phyloP scores from a whole-genome alignment of 2,797 vertebrate species.

The Centroberyx gerrardi region DNA sequence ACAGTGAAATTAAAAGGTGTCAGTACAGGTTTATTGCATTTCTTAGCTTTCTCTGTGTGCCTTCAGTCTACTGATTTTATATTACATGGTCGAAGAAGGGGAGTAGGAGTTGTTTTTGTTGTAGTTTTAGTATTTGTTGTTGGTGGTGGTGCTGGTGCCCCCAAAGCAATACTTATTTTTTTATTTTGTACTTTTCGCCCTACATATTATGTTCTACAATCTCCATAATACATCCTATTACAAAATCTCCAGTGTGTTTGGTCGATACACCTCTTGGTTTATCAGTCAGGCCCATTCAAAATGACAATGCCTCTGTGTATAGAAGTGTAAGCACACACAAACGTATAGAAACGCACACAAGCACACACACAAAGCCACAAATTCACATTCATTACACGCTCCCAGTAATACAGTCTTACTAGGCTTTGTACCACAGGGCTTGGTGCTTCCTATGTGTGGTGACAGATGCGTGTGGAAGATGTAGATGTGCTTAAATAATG shows the following conservation, averaged over 20 bases:
- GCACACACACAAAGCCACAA: no score
- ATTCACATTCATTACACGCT: neutral
- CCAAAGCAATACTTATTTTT: no score
- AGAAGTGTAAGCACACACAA: no score
- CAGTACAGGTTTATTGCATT: neutral
- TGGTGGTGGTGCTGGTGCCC: no score
- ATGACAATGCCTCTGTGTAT: no score
- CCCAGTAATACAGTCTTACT: neutral
- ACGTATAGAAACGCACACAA: no score
- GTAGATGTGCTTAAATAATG: conserved; percentile 3
- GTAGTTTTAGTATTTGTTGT: neutral
- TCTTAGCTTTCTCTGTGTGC: neutral
- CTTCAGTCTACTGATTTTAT: neutral
- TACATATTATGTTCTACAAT: neutral
- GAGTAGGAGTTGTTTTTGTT: neutral
- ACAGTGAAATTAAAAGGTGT: neutral
- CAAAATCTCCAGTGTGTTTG: neutral
- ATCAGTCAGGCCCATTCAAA: neutral
- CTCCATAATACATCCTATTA: neutral
- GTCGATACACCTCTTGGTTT: neutral
- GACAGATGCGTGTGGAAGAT: neutral
- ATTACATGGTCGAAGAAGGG: neutral
- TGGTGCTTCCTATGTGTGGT: neutral
- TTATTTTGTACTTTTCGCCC: no score
- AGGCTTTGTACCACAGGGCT: neutral